These are phyloP conservation scores for Phataginus tricuspis DNA, from an alignment of 2,797 vertebrate genomes.

Conservation along the genomic window DNA sequence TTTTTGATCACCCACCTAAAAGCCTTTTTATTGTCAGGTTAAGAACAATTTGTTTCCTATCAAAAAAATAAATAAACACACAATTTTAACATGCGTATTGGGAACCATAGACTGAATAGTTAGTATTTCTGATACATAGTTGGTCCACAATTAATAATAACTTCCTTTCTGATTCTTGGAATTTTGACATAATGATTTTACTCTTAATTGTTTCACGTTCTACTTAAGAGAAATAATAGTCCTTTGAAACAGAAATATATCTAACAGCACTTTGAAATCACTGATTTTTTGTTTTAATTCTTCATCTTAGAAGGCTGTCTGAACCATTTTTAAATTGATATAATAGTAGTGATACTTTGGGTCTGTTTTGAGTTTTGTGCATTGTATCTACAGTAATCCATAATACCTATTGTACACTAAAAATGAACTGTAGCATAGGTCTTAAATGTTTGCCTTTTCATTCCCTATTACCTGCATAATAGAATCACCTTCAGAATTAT, in stretches of 20 bases:
- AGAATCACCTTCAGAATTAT: not conserved
- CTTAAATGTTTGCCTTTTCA: conserved; percentile 3
- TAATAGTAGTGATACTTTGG: not conserved
- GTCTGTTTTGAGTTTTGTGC: not conserved
- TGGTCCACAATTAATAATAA: not conserved
- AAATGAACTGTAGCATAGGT: not conserved
- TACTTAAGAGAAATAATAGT: not conserved
- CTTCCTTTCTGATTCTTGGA: not conserved
- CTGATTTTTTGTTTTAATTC: not conserved
- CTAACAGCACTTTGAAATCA: not conserved
- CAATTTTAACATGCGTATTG: not conserved
- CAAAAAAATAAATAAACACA: not conserved
- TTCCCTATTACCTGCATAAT: not conserved
- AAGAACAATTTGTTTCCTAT: conserved; percentile 17
- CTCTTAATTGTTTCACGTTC: not conserved
- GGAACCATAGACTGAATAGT: not conserved
- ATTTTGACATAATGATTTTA: conserved; percentile 8
- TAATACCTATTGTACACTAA: not conserved
- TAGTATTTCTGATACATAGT: conserved; percentile 3
- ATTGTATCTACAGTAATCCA: conserved; percentile 11
- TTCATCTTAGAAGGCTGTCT: not conserved
- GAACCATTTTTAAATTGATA: not conserved
- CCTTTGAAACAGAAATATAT: conserved; percentile 29
- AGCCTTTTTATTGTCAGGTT: conserved; percentile 37
- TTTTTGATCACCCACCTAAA: conserved; percentile 30